These are phyloP conservation scores for Alouatta palliata DNA, from an alignment of 2,113 vertebrate genomes.

Conservation along the genomic window DNA sequence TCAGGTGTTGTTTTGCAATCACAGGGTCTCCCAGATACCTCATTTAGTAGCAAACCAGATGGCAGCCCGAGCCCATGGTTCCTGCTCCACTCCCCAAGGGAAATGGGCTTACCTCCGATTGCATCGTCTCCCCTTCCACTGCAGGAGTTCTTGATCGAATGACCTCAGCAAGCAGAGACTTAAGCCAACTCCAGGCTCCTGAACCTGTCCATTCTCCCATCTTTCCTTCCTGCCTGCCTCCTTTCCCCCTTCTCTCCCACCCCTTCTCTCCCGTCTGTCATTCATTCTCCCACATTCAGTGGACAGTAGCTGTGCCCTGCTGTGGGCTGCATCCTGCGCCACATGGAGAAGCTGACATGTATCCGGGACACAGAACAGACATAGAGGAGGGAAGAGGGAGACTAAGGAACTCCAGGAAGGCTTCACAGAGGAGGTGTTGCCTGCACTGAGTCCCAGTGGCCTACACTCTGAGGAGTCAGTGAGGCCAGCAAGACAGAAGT, in stretches of 20 bases:
- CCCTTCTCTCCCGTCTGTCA: not conserved
- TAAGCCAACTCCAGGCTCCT: not conserved
- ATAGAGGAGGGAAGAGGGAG: not conserved
- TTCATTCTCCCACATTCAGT: not conserved
- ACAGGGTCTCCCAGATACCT: not conserved
- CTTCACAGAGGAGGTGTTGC: not conserved
- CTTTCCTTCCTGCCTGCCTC: fast-evolving
- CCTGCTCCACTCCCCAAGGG: not conserved
- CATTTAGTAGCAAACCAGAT: not conserved
- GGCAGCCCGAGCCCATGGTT: not conserved
- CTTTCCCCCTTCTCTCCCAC: fast-evolving
- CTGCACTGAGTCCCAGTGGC: not conserved
- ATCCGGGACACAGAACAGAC: not conserved
- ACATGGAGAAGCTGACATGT: not conserved
- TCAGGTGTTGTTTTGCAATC: not conserved
- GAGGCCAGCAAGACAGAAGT: not conserved
- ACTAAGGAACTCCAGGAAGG: not conserved
- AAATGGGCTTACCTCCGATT: fast-evolving
- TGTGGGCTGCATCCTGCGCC: not conserved
- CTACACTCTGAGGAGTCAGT: not conserved
- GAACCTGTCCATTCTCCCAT: not conserved
- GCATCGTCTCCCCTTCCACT: not conserved
- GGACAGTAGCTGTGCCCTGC: not conserved
- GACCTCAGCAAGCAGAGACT: not conserved
- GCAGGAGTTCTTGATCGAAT: not conserved